Evolutionary conservation across 2,797 vertebrate genomes (phyloP).

Genomic region (Xenops minutus): DNA sequence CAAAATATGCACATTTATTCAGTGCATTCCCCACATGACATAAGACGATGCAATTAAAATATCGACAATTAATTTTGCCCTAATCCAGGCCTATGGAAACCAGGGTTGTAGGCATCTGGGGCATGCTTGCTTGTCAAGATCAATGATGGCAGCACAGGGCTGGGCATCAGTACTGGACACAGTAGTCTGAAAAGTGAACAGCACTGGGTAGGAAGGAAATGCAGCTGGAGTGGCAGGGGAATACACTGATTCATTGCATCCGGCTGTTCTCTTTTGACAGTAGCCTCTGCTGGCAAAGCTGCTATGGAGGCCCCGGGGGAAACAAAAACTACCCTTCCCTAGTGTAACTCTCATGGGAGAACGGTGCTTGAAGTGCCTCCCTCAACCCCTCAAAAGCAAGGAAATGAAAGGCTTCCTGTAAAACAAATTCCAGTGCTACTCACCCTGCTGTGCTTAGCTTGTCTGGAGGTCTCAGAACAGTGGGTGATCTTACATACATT

Average conservation of each 20-base stretch:
- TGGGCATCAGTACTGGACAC: neutral
- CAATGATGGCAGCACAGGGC: neutral
- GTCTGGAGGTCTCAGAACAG: constrained; percentile 66
- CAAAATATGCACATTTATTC: neutral
- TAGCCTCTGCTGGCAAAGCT: constrained; percentile 37
- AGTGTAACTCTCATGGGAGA: constrained; percentile 33
- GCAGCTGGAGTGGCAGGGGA: neutral
- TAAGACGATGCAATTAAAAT: neutral
- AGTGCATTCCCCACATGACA: neutral
- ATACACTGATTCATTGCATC: constrained; percentile 51
- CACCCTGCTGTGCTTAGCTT: constrained; percentile 56
- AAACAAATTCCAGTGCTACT: constrained; percentile 68
- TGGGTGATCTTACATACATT: constrained; percentile 59
- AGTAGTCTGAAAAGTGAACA: neutral
- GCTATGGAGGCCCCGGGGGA: constrained; percentile 18
- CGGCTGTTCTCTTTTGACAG: constrained; percentile 51
- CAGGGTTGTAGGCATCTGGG: neutral
- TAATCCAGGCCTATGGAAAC: neutral
- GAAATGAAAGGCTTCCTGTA: constrained; percentile 75
- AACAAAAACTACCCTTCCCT: constrained; percentile 32
- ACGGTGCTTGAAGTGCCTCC: constrained; percentile 61
- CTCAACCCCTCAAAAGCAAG: constrained; percentile 73
- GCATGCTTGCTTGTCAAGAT: neutral
- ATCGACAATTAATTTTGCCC: neutral
- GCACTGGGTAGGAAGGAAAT: neutral